Percentiles rank a stretch among this genome's conserved stretches.
phyloP scores from a whole-genome alignment of 2,888 invertebrate genomes.

The Hedya salicella region DNA sequence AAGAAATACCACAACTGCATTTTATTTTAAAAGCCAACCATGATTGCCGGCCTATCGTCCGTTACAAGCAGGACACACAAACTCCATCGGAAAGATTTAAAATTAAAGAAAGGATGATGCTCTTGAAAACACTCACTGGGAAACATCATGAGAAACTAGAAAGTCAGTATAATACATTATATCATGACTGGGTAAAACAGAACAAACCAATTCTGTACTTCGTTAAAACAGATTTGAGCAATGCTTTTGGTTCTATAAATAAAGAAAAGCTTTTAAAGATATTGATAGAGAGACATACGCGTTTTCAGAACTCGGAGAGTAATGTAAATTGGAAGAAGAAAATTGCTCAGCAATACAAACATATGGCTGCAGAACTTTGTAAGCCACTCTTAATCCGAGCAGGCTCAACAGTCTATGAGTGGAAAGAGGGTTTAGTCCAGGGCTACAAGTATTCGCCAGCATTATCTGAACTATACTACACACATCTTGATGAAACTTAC shows the following conservation, averaged over 20 bases:
- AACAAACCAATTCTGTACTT: constrained; percentile 75
- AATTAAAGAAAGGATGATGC: constrained; percentile 67
- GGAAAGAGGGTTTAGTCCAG: constrained; percentile 78
- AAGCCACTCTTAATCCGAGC: constrained; percentile 73
- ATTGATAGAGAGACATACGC: constrained; percentile 60
- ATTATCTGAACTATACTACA: constrained; percentile 77
- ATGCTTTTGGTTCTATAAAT: constrained; percentile 81
- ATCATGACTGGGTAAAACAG: constrained; percentile 63
- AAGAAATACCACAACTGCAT: constrained; percentile 71
- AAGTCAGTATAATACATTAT: constrained; percentile 58
- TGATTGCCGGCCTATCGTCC: constrained; percentile 73
- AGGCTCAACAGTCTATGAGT: constrained; percentile 77
- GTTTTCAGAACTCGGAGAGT: constrained; percentile 62
- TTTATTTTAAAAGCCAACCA: constrained; percentile 70
- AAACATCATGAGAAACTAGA: constrained; percentile 62
- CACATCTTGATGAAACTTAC: constrained; percentile 68
- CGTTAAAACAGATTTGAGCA: constrained; percentile 76
- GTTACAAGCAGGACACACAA: constrained; percentile 63
- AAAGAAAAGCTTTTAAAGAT: constrained; percentile 67
- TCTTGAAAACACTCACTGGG: constrained; percentile 62
- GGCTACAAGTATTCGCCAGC: constrained; percentile 82
- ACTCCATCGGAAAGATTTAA: constrained; percentile 63
- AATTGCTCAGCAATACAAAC: constrained; percentile 65
- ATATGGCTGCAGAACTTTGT: constrained; percentile 66
- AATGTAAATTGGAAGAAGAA: constrained; percentile 62